Evolutionary conservation across 2,888 invertebrate species (phyloP), one percentile per base, ranked within the genome.

Genomic region (Malthinus flaveolus): DNA sequence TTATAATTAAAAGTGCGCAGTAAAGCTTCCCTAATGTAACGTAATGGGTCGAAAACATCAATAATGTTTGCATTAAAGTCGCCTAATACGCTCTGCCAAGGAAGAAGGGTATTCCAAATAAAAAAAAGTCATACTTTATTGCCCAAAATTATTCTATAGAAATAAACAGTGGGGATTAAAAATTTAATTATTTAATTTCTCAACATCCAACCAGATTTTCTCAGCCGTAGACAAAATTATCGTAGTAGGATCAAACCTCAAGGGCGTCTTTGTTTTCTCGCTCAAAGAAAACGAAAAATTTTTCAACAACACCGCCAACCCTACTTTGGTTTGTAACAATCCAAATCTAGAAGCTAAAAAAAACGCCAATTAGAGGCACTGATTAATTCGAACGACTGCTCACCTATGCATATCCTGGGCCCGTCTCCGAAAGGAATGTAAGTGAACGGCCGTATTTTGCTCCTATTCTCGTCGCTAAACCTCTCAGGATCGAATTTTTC

Each of bases 391-490:
- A 11, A 6, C 4, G 5, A 32, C 7, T 2, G 0, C 4, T 45
- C 72, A 84, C 84, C 84, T 69, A 84, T 77, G 67, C 84, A 84
- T 72, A 82, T 81, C 60, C 83, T 76, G 4, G 84, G 84, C 0
- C 84, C 84, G 71, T 83, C 84, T 2, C 84, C 84, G 68, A 84
- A 84, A 0, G 84, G 83, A 76, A 83, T 77, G 79, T 81, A 83
- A 53, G 80, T 79, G 62, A 80, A 83, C 0, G 79, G 79, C 45
- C 83, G 83, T 44, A 84, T 73, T 35, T 77, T 78, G 0, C 80
- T 77, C 61, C 83, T 84, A 32, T 81, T 81, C 54, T 82, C 81
- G 4, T 79, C 75, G 0, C 79, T 72, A 72, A 87, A 87, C 61
- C 87, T 7, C 35, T 59, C 59, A 2, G 56, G 61, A 11, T 56